Evolutionary conservation across 2,113 vertebrate genomes (phyloP).

Genomic region (Macroglossus sobrinus): DNA sequence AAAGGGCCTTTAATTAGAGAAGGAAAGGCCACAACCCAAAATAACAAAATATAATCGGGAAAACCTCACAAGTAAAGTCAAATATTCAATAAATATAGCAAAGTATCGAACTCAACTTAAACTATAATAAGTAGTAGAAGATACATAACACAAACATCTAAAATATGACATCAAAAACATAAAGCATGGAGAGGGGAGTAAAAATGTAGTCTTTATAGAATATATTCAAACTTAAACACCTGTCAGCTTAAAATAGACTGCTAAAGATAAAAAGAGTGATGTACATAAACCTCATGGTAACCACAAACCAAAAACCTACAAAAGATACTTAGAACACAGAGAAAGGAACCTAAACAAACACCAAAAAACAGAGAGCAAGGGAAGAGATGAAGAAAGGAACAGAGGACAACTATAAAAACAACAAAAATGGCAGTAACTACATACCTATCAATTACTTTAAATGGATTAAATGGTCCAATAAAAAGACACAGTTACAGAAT

Average conservation of each 20-base stretch:
- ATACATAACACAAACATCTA: background rate
- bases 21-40: background rate
- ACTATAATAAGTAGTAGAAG: background rate
- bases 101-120: background rate
- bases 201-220: background rate
- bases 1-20: background rate
- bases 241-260: background rate
- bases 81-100: background rate
- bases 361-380: background rate
- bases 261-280: background rate
- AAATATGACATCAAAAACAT: background rate
- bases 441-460: background rate
- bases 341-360: background rate
- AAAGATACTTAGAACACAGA: background rate
- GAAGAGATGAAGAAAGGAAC: background rate
- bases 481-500: background rate
- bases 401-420: background rate
- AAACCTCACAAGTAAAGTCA: background rate
- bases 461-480: background rate
- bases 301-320: background rate
- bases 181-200: background rate
- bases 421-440: background rate
- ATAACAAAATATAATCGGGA: background rate
- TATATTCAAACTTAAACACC: background rate
- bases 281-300: background rate